Evolutionary conservation across 92 coral and sea anemone species (phyloP).

Genomic region (Porites evermanni): DNA sequence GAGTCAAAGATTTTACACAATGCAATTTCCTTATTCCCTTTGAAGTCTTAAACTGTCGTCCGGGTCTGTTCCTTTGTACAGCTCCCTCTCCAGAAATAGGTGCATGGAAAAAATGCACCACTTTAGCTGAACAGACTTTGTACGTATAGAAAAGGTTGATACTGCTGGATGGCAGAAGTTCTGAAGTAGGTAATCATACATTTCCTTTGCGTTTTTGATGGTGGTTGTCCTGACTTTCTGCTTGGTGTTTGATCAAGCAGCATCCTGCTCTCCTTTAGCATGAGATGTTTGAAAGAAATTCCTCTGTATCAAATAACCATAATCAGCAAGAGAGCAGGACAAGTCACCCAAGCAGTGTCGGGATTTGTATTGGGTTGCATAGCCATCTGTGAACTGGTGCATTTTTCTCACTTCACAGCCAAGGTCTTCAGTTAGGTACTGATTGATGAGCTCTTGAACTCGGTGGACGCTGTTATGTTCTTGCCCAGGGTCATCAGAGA

Average conservation of each 20-base stretch:
- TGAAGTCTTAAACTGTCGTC: slow-evolving; percentile 39
- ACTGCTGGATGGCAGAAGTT: slow-evolving; percentile 58
- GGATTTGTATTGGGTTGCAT: slow-evolving; percentile 72
- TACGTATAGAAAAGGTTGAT: slow-evolving; percentile 46
- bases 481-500: slow-evolving; percentile 61
- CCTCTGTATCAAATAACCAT: slow-evolving; percentile 43
- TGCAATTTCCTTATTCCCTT: slow-evolving; percentile 58
- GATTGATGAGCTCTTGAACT: slow-evolving; percentile 42
- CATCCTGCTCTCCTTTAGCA: slow-evolving; percentile 67
- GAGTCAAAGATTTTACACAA: slow-evolving; percentile 35
- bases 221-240: slow-evolving; percentile 62
- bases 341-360: slow-evolving; percentile 61
- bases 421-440: not conserved
- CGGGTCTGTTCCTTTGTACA: slow-evolving; percentile 47
- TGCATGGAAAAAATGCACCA: slow-evolving; percentile 56
- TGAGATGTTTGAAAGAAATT: slow-evolving; percentile 62
- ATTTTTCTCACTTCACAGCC: slow-evolving; percentile 10
- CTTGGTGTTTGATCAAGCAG: slow-evolving; percentile 65
- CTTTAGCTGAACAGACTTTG: slow-evolving; percentile 52
- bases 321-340: slow-evolving; percentile 69
- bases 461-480: slow-evolving; percentile 58
- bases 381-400: slow-evolving; percentile 72
- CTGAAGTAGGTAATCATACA: slow-evolving; percentile 46
- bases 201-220: slow-evolving; percentile 54
- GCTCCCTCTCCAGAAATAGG: slow-evolving; percentile 57